These are phyloP conservation scores for Morus bassanus DNA, from an alignment of 2,797 vertebrate genomes.

Conservation along the genomic window DNA sequence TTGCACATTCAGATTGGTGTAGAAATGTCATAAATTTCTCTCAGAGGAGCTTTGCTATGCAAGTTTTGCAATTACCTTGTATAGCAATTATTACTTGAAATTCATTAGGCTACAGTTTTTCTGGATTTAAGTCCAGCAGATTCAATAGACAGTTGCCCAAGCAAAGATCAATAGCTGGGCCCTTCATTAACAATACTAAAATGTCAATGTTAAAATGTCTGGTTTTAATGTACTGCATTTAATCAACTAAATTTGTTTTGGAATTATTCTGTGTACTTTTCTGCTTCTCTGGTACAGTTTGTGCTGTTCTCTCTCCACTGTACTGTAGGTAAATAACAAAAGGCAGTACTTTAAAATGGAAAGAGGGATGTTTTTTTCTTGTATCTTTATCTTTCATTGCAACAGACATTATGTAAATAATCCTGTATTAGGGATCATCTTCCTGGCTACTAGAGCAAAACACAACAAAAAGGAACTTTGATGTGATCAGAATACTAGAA, in stretches of 20 bases:
- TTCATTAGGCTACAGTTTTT: background rate
- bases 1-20: background rate
- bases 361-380: background rate
- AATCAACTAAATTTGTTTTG: constrained; percentile 22
- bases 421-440: background rate
- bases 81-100: background rate
- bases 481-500: background rate
- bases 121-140: background rate
- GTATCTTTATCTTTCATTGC: background rate
- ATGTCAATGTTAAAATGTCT: background rate
- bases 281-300: background rate
- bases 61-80: background rate
- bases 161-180: background rate
- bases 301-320: background rate
- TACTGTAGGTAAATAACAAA: background rate
- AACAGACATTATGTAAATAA: background rate
- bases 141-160: background rate
- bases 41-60: background rate
- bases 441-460: background rate
- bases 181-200: constrained; percentile 3
- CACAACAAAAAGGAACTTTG: background rate
- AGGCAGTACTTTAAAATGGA: background rate
- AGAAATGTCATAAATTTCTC: background rate
- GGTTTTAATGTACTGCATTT: constrained; percentile 4
- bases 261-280: constrained; percentile 17